Evolutionary conservation across 2,113 vertebrate species (phyloP).

Genomic region (Struthidea cinerea): DNA sequence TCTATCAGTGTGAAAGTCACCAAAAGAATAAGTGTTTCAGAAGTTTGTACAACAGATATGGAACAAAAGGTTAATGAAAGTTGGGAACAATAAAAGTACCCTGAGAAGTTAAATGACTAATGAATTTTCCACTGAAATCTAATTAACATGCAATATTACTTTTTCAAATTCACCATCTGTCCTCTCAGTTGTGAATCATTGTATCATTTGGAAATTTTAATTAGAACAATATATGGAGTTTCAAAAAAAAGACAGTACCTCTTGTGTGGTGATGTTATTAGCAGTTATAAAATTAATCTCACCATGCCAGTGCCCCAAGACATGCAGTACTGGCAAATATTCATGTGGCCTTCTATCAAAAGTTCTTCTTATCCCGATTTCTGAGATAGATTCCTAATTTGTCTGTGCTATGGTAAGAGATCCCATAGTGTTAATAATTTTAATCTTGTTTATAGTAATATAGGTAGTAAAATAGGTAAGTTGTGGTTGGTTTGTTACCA

Average conservation of each 20-base stretch:
- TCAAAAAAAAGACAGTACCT: neutral
- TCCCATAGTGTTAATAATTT: neutral
- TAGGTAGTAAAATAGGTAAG: neutral
- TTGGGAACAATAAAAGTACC: neutral
- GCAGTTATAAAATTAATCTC: neutral
- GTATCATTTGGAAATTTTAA: neutral
- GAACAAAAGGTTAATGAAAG: conserved; percentile 15
- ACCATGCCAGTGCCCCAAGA: neutral
- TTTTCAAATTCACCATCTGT: neutral
- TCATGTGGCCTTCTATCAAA: neutral
- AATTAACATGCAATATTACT: neutral
- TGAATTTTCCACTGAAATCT: neutral
- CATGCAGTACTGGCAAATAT: neutral
- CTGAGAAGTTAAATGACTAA: neutral
- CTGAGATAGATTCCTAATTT: neutral
- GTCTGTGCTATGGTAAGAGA: neutral
- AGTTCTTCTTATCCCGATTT: neutral
- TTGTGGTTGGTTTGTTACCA: neutral
- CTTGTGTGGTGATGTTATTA: neutral
- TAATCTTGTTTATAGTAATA: neutral
- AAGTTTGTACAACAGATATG: neutral
- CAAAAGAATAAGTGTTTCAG: neutral
- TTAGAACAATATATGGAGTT: neutral
- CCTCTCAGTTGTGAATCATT: neutral
- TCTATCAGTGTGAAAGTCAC: neutral